Percentiles rank a stretch among this genome's conserved stretches.
phyloP scores from a whole-genome alignment of 2,797 vertebrate species.

The Sebastes taczanowskii region DNA sequence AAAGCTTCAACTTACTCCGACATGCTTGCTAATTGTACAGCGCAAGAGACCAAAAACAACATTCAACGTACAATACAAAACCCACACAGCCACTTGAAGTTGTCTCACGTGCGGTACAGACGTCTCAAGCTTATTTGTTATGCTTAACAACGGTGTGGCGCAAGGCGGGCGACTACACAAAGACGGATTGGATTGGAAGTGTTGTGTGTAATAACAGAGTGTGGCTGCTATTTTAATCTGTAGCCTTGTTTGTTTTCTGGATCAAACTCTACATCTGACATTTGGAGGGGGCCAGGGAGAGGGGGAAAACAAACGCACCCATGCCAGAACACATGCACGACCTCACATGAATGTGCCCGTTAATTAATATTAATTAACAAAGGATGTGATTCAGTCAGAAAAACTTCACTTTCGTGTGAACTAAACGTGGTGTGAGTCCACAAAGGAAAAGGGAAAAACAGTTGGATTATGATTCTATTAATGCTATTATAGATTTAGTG shows the following conservation, averaged over 20 bases:
- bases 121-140: conserved; percentile 27
- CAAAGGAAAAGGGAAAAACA: conserved; percentile 33
- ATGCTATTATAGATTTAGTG: conserved; percentile 60
- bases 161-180: conserved; percentile 24
- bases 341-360: neutral
- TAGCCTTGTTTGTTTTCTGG: conserved; percentile 39
- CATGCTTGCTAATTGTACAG: conserved; percentile 7
- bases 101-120: conserved; percentile 9
- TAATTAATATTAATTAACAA: conserved; percentile 25
- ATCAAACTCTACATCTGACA: conserved; percentile 48
- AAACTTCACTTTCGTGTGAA: conserved; percentile 21
- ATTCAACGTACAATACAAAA: conserved; percentile 20
- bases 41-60: conserved; percentile 26
- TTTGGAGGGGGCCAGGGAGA: conserved; percentile 18
- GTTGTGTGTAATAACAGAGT: conserved; percentile 54
- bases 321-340: conserved; percentile 16
- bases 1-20: conserved; percentile 12
- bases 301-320: conserved; percentile 33
- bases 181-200: conserved; percentile 23
- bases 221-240: conserved; percentile 57
- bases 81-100: conserved; percentile 1
- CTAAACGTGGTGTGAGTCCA: conserved; percentile 19
- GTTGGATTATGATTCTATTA: conserved; percentile 54
- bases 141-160: conserved; percentile 24
- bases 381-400: conserved; percentile 26